A percentile compares a stretch with the other conserved stretches of the same genome.
Conservation (phyloP, 2,113 vertebrate species). For the Alligator mississippiensis region DNA sequence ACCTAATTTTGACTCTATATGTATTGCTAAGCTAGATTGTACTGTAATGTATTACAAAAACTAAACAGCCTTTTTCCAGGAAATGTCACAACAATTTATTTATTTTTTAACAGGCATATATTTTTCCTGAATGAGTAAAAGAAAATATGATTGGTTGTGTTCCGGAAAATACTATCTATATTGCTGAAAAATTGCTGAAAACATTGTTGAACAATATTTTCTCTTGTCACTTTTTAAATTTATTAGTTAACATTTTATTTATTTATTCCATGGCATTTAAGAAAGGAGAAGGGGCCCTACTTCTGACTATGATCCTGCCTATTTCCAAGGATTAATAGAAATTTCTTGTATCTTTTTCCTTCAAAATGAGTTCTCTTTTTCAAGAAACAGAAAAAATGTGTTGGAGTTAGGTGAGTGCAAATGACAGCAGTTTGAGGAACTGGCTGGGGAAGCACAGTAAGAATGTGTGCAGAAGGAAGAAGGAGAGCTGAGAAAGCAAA, state of each 20-base stretch:
- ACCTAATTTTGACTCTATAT: slow-evolving; percentile 10
- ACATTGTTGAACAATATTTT: neutral
- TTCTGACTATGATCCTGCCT: neutral
- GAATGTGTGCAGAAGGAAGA: too few species aligned
- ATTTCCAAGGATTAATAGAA: neutral
- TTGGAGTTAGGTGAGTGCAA: too few species aligned
- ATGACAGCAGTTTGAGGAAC: too few species aligned
- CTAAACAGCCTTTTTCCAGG: slow-evolving; percentile 49
- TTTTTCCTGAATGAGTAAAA: slow-evolving; percentile 13
- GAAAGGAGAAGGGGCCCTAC: neutral
- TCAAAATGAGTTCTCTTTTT: neutral
- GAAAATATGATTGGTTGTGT: slow-evolving; percentile 6
- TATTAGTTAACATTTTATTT: neutral
- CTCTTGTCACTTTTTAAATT: neutral
- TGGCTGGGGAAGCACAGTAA: too few species aligned
- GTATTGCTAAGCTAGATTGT: neutral
- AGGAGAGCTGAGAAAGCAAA: too few species aligned
- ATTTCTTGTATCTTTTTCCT: neutral
- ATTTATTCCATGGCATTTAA: neutral
- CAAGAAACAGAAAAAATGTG: neutral
- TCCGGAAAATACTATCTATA: slow-evolving; percentile 11
- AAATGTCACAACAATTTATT: slow-evolving; percentile 49
- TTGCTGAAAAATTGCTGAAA: neutral
- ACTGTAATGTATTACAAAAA: slow-evolving; percentile 21
- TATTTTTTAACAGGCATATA: slow-evolving; percentile 6